Evolutionary conservation across 1,140 invertebrate genomes (phyloP).

Genomic region (Proctacanthus coquilletti): DNA sequence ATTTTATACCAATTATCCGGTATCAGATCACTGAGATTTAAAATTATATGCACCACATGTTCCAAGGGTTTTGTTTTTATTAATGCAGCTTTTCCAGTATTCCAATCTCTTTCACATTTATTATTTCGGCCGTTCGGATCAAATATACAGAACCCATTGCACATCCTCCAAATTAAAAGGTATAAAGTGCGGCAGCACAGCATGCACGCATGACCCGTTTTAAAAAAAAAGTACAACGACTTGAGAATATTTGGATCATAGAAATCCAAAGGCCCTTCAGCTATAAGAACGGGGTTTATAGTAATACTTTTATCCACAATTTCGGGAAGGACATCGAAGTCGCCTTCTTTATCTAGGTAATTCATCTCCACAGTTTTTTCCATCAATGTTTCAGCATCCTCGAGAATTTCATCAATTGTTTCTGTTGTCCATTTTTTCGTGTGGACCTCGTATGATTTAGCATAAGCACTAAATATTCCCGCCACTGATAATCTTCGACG

Average conservation of each 20-base stretch:
- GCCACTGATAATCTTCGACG: too few species aligned
- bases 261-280: constrained; percentile 14
- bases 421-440: constrained; percentile 19
- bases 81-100: constrained; percentile 19
- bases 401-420: constrained; percentile 21
- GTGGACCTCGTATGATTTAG: too few species aligned
- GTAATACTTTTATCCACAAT: constrained; percentile 14
- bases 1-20: too few species aligned
- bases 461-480: too few species aligned
- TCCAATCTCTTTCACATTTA: constrained; percentile 15
- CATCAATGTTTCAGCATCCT: constrained; percentile 15
- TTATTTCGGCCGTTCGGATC: constrained; percentile 23
- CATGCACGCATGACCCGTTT: constrained; percentile 21
- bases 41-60: constrained; percentile 22
- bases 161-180: constrained; percentile 25
- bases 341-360: constrained; percentile 14
- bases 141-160: constrained; percentile 22
- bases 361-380: constrained; percentile 12
- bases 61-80: constrained; percentile 18
- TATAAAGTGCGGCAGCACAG: constrained; percentile 17
- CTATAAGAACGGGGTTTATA: constrained; percentile 17
- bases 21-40: constrained; percentile 18
- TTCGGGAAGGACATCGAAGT: constrained; percentile 24
- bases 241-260: constrained; percentile 23
- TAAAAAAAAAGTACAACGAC: constrained; percentile 17